These are phyloP conservation scores for Acanthisitta chloris DNA, from an alignment of 2,113 vertebrate genomes.

Conservation along the genomic window DNA sequence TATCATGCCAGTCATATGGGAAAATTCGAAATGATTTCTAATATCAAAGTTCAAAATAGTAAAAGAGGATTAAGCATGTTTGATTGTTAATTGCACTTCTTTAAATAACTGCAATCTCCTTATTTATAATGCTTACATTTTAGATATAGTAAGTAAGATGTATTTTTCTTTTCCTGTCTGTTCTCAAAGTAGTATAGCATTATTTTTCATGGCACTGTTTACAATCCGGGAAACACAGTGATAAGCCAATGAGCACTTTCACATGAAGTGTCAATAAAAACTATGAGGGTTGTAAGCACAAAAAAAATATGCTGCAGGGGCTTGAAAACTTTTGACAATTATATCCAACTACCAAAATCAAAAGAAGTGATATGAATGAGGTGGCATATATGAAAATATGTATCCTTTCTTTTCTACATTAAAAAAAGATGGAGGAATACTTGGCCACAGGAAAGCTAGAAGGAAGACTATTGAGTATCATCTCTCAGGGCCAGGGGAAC, in stretches of 20 bases:
- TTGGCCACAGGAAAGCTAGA: neutral
- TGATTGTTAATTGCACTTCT: neutral
- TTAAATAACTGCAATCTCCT: conserved; percentile 22
- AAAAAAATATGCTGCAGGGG: neutral
- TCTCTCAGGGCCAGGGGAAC: neutral
- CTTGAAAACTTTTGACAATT: neutral
- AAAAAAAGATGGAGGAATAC: neutral
- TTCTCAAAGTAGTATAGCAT: neutral
- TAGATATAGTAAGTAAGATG: neutral
- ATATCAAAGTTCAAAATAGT: neutral
- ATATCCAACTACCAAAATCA: neutral
- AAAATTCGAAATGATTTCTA: neutral
- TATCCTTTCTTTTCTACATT: neutral
- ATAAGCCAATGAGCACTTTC: neutral
- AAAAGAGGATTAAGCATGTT: conserved; percentile 16
- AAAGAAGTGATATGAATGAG: neutral
- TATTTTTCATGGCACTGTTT: neutral
- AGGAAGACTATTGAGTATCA: neutral
- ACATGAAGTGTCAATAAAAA: neutral
- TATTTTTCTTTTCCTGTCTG: neutral
- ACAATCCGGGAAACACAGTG: neutral
- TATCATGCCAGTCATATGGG: neutral
- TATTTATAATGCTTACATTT: neutral
- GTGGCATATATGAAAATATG: neutral
- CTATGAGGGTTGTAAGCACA: neutral